Evolutionary conservation across 1,140 invertebrate species (phyloP), one percentile per base, ranked within the genome.

Genomic region (Cardiocondyla obscurior): DNA sequence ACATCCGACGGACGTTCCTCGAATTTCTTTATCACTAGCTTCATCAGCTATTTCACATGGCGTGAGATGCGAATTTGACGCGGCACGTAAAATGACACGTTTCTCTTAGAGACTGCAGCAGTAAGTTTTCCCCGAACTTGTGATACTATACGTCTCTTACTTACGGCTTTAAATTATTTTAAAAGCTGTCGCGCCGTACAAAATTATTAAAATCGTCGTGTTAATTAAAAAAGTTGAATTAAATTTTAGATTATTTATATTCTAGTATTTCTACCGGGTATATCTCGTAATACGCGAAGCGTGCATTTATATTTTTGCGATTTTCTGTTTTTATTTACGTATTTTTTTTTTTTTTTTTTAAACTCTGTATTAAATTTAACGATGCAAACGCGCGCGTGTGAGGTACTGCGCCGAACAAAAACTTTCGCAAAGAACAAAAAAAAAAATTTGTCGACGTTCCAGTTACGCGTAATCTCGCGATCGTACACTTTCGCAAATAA

Each of bases 401-500:
- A 44, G 36, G 30, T 76, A 51, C 19, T 22, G 8, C 14, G 28
- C 69, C 42, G 74, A 3, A 36, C 12, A 53, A 39, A 65, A 39
- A 79, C 33, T 79, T 65, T 69, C 22, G 19, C n/a, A 12, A 53
- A 51, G 36, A 30, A n/a, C n/a, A n/a, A 10, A 46, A 64, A 51
- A 51, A 79, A 69, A 77, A 62, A 39, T 44, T 67, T 53, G 60
- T 53, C 60, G 73, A 49, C 44, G 44, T 46, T 79, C 22, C 16
- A 42, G 25, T 67, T 79, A 14, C 44, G 33, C 62, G 62, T 77
- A 77, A 65, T 67, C 46, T 53, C 62, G 25, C 25, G 25, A 79
- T 79, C 62, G 46, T 36, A 39, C 62, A 79, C 46, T 69, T 79
- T 79, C 49, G 49, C 49, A 69, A 53, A 79, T 79, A 79, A 79